Evolutionary conservation across 2,797 vertebrate species (phyloP).

Genomic region (Zalophus californianus): DNA sequence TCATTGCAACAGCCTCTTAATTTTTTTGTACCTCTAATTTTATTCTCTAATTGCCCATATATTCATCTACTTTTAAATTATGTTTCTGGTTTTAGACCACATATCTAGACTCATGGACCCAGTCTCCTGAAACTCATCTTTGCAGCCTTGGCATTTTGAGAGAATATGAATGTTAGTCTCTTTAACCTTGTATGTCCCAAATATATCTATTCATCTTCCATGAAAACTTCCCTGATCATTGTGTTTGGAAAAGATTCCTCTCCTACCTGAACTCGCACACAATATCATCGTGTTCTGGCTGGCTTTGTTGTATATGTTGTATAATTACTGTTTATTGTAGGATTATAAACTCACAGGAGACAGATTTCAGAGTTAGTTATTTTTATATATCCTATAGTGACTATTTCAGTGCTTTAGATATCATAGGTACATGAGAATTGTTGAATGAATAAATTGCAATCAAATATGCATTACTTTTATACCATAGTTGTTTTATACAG

Average conservation of each 20-base stretch:
- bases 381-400: background rate
- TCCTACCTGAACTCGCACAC: background rate
- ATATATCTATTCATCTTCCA: background rate
- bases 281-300: background rate
- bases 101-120: background rate
- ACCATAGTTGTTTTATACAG: background rate
- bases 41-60: background rate
- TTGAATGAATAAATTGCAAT: background rate
- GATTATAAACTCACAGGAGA: background rate
- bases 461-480: background rate
- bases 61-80: conserved; percentile 18
- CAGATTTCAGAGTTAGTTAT: background rate
- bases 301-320: background rate
- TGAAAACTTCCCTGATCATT: background rate
- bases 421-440: background rate
- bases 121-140: background rate
- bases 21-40: background rate
- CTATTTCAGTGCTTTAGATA: background rate
- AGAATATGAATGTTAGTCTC: background rate
- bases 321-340: background rate
- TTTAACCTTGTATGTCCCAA: background rate
- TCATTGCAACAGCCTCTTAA: background rate
- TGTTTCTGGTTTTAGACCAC: background rate
- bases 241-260: background rate
- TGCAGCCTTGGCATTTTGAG: background rate